A percentile compares a stretch with the other conserved stretches of the same genome.
Conservation (phyloP, 2,797 vertebrate genomes). For the Salmo trutta region DNA sequence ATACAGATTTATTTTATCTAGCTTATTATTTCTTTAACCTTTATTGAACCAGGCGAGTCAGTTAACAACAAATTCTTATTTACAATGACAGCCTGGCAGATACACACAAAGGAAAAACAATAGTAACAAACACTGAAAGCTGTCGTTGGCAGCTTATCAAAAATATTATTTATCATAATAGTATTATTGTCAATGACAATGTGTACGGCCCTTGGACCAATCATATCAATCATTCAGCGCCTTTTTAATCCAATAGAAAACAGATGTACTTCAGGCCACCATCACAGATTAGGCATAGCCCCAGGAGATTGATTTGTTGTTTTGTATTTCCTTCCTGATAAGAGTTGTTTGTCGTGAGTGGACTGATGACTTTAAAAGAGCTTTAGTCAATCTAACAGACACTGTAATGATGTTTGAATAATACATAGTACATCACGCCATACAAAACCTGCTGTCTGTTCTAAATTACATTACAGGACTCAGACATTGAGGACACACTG, state of each 20-base stretch:
- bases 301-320: neutral
- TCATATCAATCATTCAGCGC: slow-evolving; percentile 7
- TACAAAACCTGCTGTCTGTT: no score
- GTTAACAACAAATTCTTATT: no score
- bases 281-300: slow-evolving; percentile 8
- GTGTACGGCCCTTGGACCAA: neutral
- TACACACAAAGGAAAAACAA: neutral
- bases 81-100: neutral
- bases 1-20: neutral
- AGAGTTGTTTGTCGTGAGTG: neutral
- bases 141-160: slow-evolving; percentile 16
- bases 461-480: no score
- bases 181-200: neutral
- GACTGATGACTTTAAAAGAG: neutral
- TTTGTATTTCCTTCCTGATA: neutral
- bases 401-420: no score
- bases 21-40: no score
- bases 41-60: no score
- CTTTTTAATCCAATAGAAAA: slow-evolving; percentile 5
- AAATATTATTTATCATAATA: no score
- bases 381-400: no score
- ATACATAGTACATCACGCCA: no score
- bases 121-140: slow-evolving; percentile 16
- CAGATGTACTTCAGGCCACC: slow-evolving; percentile 8
- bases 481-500: no score